A percentile compares a stretch with the other conserved stretches of the same genome.
Evolutionary conservation across 1,140 invertebrate species (phyloP).

Genomic region (Drosophila repleta): DNA sequence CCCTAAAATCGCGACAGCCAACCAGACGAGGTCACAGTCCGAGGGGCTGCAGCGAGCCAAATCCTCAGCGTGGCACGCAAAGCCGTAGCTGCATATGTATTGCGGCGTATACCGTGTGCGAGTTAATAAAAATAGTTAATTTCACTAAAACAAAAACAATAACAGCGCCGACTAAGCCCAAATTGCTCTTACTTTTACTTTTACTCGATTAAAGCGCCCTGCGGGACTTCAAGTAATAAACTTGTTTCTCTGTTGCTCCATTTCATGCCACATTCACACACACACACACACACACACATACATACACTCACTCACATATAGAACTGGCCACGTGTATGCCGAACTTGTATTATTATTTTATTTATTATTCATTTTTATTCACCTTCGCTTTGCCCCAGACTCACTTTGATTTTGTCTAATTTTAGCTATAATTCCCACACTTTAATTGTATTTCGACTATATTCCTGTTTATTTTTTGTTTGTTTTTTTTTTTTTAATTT

Average conservation of each 20-base stretch:
- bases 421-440: neutral
- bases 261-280: conserved; percentile 31
- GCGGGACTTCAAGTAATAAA: conserved; percentile 37
- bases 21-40: conserved; percentile 45
- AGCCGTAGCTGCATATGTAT: conserved; percentile 38
- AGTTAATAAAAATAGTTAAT: conserved; percentile 51
- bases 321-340: conserved; percentile 20
- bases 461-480: neutral
- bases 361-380: conserved; percentile 32
- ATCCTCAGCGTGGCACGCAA: conserved; percentile 59
- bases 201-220: conserved; percentile 34
- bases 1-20: conserved; percentile 50
- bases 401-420: conserved; percentile 6
- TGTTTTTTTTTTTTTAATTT: neutral
- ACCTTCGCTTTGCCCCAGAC: conserved; percentile 14
- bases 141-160: conserved; percentile 50
- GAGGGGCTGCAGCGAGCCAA: conserved; percentile 52
- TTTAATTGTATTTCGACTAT: conserved; percentile 6
- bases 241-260: conserved; percentile 34
- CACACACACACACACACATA: neutral
- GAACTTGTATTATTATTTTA: conserved; percentile 26
- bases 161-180: conserved; percentile 25
- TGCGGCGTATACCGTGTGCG: neutral
- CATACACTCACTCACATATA: neutral
- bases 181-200: conserved; percentile 48